Evolutionary conservation across 2,113 vertebrate genomes (phyloP).

Genomic region (Chaenogobius annularis): DNA sequence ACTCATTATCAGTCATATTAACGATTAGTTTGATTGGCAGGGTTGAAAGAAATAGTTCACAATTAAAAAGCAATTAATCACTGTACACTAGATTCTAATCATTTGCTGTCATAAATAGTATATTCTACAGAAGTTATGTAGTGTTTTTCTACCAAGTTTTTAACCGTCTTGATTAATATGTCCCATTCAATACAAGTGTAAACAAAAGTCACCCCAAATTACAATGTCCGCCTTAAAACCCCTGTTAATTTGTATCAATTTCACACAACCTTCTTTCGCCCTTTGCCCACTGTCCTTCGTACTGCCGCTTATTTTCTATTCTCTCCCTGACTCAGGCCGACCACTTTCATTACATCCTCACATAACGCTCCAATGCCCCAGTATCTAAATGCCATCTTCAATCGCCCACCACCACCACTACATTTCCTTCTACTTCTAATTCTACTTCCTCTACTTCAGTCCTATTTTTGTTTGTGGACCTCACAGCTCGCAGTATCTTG

Average conservation of each 20-base stretch:
- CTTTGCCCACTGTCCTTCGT: slow-evolving; percentile 48
- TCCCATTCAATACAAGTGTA: slow-evolving; percentile 14
- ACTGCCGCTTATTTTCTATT: slow-evolving; percentile 50
- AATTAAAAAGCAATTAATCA: no score
- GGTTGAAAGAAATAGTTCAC: no score
- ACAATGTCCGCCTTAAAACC: slow-evolving; percentile 57
- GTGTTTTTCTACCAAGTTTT: neutral
- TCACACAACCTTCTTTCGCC: slow-evolving; percentile 47
- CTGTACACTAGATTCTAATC: no score
- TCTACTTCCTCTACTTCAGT: slow-evolving; percentile 40
- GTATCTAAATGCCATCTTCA: slow-evolving; percentile 47
- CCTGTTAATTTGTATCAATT: slow-evolving; percentile 74
- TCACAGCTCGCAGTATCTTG: slow-evolving; percentile 42
- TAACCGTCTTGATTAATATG: neutral
- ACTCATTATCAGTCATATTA: no score
- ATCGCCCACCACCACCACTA: slow-evolving; percentile 34
- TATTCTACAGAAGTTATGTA: no score
- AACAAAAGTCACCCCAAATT: slow-evolving; percentile 55
- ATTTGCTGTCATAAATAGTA: no score
- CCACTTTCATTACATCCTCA: slow-evolving; percentile 58
- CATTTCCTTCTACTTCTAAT: slow-evolving; percentile 49
- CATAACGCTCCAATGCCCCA: slow-evolving; percentile 29
- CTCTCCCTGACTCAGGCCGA: slow-evolving; percentile 36
- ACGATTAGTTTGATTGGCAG: no score
- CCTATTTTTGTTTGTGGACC: slow-evolving; percentile 53